Evolutionary conservation across 1,140 invertebrate genomes (phyloP).

Genomic region (Drosophila novamexicana): DNA sequence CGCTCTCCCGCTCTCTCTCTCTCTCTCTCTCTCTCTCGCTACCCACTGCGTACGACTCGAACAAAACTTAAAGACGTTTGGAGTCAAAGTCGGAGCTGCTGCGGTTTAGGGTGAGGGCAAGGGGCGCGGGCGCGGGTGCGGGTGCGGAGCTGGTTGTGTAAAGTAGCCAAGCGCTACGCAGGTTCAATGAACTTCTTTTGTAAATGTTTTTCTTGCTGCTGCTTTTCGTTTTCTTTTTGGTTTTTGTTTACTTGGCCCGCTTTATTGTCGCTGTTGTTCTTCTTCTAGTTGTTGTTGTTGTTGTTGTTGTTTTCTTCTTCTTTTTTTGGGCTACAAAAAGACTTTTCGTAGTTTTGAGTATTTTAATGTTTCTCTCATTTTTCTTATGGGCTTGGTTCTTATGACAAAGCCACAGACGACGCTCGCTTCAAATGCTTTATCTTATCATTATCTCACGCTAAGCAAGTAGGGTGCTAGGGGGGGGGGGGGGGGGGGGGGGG

Average conservation of each 20-base stretch:
- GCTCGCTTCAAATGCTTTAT: slow-evolving; percentile 57
- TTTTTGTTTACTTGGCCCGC: slow-evolving; percentile 75
- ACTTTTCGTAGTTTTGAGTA: slow-evolving; percentile 47
- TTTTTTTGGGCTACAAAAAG: slow-evolving; percentile 62
- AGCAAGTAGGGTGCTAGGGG: background rate
- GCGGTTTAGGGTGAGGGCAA: background rate
- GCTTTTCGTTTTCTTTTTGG: slow-evolving; percentile 47
- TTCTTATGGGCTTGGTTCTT: slow-evolving; percentile 41
- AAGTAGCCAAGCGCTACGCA: slow-evolving; percentile 68
- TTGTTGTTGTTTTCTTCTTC: slow-evolving; percentile 35
- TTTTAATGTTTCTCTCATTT: background rate
- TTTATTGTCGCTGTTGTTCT: slow-evolving; percentile 50
- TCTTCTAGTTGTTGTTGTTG: slow-evolving; percentile 16
- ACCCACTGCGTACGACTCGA: slow-evolving; percentile 8
- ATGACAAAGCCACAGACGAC: slow-evolving; percentile 23
- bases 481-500: no score
- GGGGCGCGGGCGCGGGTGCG: background rate
- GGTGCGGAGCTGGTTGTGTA: slow-evolving; percentile 33
- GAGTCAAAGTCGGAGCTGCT: slow-evolving; percentile 16
- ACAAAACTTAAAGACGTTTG: slow-evolving; percentile 24
- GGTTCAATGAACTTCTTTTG: slow-evolving; percentile 78
- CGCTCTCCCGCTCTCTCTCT: background rate
- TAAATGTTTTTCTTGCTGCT: slow-evolving; percentile 73
- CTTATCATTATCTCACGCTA: slow-evolving; percentile 58
- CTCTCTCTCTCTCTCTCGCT: background rate